Conservation (phyloP, 2,113 vertebrate genomes). For the Corythoichthys haematopterus region DNA sequence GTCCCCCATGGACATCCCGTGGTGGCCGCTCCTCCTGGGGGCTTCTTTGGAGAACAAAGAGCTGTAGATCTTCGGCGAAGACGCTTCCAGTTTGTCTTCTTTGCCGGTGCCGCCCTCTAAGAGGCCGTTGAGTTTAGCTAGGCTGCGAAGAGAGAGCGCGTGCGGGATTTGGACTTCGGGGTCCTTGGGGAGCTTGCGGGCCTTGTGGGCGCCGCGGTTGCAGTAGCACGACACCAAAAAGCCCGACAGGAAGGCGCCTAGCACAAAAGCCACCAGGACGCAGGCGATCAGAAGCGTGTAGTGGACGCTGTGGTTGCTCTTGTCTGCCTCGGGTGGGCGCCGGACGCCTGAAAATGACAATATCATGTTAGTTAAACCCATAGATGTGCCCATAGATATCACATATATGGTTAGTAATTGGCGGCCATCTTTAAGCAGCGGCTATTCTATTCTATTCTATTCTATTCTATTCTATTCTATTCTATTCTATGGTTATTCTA, state of each 20-base stretch:
- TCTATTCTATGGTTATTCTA: too few species aligned
- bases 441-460: too few species aligned
- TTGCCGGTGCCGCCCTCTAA: conserved; percentile 72
- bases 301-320: conserved; percentile 76
- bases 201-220: conserved; percentile 75
- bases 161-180: conserved; percentile 79
- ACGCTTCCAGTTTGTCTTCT: conserved; percentile 74
- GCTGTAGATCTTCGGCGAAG: conserved; percentile 79
- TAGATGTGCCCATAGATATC: too few species aligned
- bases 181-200: conserved; percentile 75
- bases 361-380: too few species aligned
- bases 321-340: conserved; percentile 70
- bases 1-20: conserved; percentile 64
- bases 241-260: conserved; percentile 84
- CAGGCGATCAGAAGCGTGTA: conserved; percentile 82
- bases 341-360: conserved; percentile 70
- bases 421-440: too few species aligned
- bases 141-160: conserved; percentile 81
- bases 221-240: conserved; percentile 88
- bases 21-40: conserved; percentile 58
- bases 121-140: conserved; percentile 83
- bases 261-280: conserved; percentile 80
- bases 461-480: too few species aligned
- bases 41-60: conserved; percentile 79
- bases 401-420: not conserved